Percentiles rank a stretch among this genome's conserved stretches.
These are phyloP conservation scores for Fistularia tabacaria DNA, from an alignment of 2,797 vertebrate genomes.

Conservation along the genomic window DNA sequence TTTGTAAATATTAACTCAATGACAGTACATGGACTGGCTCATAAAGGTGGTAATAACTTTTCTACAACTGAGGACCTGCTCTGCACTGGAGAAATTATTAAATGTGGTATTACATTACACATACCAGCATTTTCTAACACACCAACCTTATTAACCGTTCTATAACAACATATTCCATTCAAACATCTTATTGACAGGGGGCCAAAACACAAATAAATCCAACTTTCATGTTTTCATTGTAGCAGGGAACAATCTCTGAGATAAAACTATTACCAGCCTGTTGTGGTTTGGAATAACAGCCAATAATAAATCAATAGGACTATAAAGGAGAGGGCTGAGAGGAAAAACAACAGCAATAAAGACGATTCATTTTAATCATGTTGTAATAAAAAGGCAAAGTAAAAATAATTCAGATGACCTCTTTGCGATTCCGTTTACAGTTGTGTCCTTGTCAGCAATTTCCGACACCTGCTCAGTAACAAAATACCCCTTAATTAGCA, in stretches of 20 bases:
- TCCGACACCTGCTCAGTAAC: slow-evolving; percentile 55
- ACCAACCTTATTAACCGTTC: slow-evolving; percentile 8
- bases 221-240: slow-evolving; percentile 15
- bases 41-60: slow-evolving; percentile 36
- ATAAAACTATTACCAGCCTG: slow-evolving; percentile 51
- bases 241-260: slow-evolving; percentile 26
- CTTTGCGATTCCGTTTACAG: slow-evolving; percentile 44
- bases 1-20: no score
- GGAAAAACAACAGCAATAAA: slow-evolving; percentile 53
- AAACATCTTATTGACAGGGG: slow-evolving; percentile 38
- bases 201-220: slow-evolving; percentile 40
- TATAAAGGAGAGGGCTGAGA: slow-evolving; percentile 42
- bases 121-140: slow-evolving; percentile 19
- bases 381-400: slow-evolving; percentile 55
- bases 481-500: slow-evolving; percentile 51
- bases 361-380: slow-evolving; percentile 66
- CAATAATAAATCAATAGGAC: slow-evolving; percentile 62
- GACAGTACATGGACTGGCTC: neutral
- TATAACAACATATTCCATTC: slow-evolving; percentile 25
- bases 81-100: slow-evolving; percentile 40
- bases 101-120: slow-evolving; percentile 33
- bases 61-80: slow-evolving; percentile 26
- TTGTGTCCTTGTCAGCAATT: slow-evolving; percentile 60
- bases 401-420: slow-evolving; percentile 39
- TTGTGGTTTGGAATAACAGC: slow-evolving; percentile 48